Evolutionary conservation across 1,140 invertebrate species (phyloP).

Genomic region (Parasteatoda tepidariorum): DNA sequence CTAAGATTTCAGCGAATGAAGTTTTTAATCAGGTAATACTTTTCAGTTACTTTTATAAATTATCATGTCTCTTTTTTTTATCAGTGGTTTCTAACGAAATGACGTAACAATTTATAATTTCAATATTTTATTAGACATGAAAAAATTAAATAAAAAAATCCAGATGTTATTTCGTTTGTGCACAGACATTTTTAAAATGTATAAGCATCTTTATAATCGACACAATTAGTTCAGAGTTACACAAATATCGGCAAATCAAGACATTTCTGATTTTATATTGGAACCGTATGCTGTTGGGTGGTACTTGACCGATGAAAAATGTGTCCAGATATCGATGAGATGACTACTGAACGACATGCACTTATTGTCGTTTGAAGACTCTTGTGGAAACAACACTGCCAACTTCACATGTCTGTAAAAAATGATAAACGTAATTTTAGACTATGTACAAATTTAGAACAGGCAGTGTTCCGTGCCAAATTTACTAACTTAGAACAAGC

Average conservation of each 20-base stretch:
- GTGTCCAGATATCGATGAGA: conserved; percentile 12
- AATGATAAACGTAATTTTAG: neutral
- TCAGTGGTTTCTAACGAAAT: neutral
- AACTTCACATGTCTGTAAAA: conserved; percentile 31
- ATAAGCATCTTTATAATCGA: conserved; percentile 11
- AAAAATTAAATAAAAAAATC: neutral
- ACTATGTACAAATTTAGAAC: too few species aligned
- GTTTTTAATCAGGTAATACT: neutral
- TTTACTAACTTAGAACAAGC: too few species aligned
- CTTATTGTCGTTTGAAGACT: conserved; percentile 37
- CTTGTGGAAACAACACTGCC: conserved; percentile 39
- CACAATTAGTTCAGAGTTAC: conserved; percentile 27
- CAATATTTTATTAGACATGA: neutral
- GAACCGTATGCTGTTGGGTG: neutral
- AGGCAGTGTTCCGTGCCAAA: too few species aligned
- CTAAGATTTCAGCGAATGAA: too few species aligned
- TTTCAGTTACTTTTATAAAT: too few species aligned
- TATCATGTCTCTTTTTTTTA: neutral
- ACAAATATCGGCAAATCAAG: neutral
- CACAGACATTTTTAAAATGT: conserved; percentile 3
- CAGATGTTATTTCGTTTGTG: neutral
- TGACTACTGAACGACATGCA: neutral
- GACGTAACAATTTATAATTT: neutral
- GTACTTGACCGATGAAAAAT: neutral
- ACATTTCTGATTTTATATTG: conserved; percentile 1